Percentiles rank a stretch among this genome's conserved stretches.
These are phyloP conservation scores for Hydriomena furcata DNA, from an alignment of 2,888 invertebrate genomes.

Conservation along the genomic window DNA sequence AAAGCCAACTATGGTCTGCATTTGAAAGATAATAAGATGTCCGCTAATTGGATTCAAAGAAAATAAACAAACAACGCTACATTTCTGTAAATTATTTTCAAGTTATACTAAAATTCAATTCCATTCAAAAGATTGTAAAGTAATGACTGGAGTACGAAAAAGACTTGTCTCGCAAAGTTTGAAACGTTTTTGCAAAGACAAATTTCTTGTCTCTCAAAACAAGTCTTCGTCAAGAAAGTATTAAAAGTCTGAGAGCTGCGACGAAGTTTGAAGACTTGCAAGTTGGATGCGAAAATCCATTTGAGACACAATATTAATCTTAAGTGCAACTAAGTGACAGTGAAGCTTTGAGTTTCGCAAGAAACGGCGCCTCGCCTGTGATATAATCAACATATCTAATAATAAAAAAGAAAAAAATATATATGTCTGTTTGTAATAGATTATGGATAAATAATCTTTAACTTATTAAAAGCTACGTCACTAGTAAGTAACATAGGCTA, in stretches of 20 bases:
- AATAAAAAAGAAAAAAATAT: too few species aligned
- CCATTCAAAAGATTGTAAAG: constrained; percentile 9
- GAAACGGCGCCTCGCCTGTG: background rate
- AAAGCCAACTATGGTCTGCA: too few species aligned
- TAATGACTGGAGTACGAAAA: constrained; percentile 17
- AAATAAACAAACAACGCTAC: too few species aligned
- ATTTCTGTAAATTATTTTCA: background rate
- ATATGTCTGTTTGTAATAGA: too few species aligned
- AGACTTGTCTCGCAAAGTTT: constrained; percentile 19
- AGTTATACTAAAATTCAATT: constrained; percentile 1
- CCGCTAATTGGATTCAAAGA: too few species aligned
- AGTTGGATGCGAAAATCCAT: constrained; percentile 36
- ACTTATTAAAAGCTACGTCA: too few species aligned
- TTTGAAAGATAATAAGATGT: too few species aligned
- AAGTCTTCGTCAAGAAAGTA: constrained; percentile 27
- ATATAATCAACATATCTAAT: background rate
- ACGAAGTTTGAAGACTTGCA: constrained; percentile 40
- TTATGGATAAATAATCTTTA: too few species aligned
- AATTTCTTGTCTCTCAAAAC: constrained; percentile 17
- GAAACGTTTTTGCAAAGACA: constrained; percentile 20
- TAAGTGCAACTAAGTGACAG: constrained; percentile 29
- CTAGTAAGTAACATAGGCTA: too few species aligned
- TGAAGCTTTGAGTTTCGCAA: background rate
- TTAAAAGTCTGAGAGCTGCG: constrained; percentile 41
- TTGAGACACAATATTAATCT: constrained; percentile 38